Base-by-base conservation (phyloP, 2,113 vertebrate species). In the Plectropomus leopardus region DNA sequence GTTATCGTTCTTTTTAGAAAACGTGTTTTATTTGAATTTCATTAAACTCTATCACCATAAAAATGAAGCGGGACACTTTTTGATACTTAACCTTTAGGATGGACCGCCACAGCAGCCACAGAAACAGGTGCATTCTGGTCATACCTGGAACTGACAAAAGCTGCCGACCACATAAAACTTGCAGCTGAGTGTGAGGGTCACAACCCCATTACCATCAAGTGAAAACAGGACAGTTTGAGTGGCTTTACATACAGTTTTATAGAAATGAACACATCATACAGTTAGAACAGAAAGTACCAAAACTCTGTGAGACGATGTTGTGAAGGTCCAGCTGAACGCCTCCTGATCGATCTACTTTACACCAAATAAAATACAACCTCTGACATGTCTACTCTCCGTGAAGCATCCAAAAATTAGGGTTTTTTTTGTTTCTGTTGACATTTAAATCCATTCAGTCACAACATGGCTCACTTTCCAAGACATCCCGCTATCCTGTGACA, bases 241-340 rank as follows among this genome's bases (percentile, higher is more conserved):
- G 80, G 63, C 84, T 84, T 86, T 87, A 76, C 82, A 88, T 66
- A 63, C 66, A 75, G 61, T 63, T 87, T 87, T 88, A 86, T 90
- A 89, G 81, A 79, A 88, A 88, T 76, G 61, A 48, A 87, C 24
- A 45, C 84, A 73, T 76, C 60, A 76, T 73, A 82, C 65, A 91
- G 76, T 83, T 66, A 47, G 75, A 76, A 53, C 63, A 84, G 68
- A 36, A 50, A 74, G 45, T 68, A 64, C 60, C 53, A 70, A 64
- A 77, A 80, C 61, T 32, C 70, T 23, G 57, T 15, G 42, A 65
- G 24, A 83, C 61, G 40, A 34, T 64, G 70, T 17, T 50, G 75
- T 77, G 63, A 76, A 76, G 4, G 19, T 82, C 40, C 70, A 70
- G 24, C 36, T 19, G 63, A 84, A 72, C 63, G 14, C 44, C 75